phyloP scores from a whole-genome alignment of 2,113 vertebrate species.

The Illadopsis cleaveri region DNA sequence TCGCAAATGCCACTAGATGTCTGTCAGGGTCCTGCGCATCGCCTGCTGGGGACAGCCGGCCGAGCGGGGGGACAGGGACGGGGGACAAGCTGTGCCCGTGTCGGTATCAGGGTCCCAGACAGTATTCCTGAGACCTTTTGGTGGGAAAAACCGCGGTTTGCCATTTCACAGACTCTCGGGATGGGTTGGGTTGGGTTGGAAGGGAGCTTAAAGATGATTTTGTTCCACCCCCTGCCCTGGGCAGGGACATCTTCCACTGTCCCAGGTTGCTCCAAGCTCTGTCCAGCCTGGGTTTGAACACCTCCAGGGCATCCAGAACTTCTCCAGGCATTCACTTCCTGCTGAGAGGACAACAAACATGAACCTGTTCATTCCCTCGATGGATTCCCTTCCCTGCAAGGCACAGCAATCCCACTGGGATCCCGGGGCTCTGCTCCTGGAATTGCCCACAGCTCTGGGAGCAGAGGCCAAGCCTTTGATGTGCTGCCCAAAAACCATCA shows the following conservation, averaged over 20 bases:
- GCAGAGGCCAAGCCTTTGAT: neutral
- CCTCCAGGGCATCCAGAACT: neutral
- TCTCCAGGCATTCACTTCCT: neutral
- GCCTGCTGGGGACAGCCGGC: neutral
- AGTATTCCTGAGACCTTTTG: neutral
- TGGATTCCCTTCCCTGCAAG: neutral
- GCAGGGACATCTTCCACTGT: neutral
- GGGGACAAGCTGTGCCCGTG: neutral
- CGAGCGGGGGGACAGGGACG: neutral
- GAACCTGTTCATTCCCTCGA: rapidly evolving
- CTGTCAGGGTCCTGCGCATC: neutral
- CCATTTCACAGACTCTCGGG: neutral
- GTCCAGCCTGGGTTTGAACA: neutral
- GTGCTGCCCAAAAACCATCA: neutral
- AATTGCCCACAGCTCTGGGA: neutral
- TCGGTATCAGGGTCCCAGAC: rapidly evolving
- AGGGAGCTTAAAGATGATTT: neutral
- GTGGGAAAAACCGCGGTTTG: neutral
- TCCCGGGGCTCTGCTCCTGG: neutral
- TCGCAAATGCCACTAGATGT: slow-evolving; percentile 1
- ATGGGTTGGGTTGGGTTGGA: neutral
- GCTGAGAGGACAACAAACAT: neutral
- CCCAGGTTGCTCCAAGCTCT: neutral
- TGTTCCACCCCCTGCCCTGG: neutral
- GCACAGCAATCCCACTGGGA: rapidly evolving